Evolutionary conservation across 2,113 vertebrate genomes (phyloP).

Genomic region (Amia ocellicauda): DNA sequence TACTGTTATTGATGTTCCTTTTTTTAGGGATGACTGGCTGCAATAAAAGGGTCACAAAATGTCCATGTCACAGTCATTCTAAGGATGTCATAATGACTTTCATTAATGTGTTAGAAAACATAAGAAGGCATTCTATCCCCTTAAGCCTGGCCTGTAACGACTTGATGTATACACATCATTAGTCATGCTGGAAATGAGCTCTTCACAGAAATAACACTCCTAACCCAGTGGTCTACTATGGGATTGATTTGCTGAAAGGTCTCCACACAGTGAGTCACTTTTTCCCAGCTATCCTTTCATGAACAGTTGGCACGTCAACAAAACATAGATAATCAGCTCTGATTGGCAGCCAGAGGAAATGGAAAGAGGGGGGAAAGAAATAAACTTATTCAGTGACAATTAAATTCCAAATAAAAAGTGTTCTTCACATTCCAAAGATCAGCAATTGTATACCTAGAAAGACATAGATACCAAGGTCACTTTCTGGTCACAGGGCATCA

Average conservation of each 20-base stretch:
- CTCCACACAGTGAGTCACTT: background rate
- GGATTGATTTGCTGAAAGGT: background rate
- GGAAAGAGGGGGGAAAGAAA: background rate
- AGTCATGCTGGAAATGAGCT: slow-evolving; percentile 1
- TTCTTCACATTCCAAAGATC: background rate
- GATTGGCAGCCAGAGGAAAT: background rate
- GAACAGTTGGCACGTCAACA: background rate
- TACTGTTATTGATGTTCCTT: too few relatives aligned
- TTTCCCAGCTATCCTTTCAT: background rate
- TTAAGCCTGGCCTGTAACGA: too few relatives aligned
- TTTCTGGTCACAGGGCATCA: background rate
- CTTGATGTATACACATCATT: background rate
- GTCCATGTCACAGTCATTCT: too few relatives aligned
- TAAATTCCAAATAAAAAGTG: background rate
- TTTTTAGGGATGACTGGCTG: too few relatives aligned
- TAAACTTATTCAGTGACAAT: background rate
- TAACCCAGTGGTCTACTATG: background rate
- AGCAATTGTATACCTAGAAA: background rate
- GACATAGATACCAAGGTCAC: background rate
- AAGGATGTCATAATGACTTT: too few relatives aligned
- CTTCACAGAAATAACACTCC: background rate
- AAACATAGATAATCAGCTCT: background rate
- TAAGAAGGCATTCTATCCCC: too few relatives aligned
- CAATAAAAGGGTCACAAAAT: too few relatives aligned
- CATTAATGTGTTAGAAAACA: too few relatives aligned